Evolutionary conservation across 2,888 invertebrate genomes (phyloP), one percentile per base, ranked within the genome.

Genomic region (Amorpha juglandis): DNA sequence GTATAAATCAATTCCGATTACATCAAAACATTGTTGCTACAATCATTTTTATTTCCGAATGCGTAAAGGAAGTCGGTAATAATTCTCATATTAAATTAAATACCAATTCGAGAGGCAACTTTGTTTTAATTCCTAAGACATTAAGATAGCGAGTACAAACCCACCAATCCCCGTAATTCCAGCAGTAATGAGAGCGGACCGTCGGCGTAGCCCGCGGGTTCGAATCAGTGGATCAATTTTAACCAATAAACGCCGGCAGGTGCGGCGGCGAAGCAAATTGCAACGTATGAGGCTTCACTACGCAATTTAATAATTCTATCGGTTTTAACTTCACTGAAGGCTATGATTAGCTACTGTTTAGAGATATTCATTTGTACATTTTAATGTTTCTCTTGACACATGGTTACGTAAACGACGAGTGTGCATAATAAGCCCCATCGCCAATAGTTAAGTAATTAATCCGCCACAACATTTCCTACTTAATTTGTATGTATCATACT

Each of bases 331-430:
- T 58, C 58, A 58, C 58, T 19, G 42, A 42, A 11, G 42, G 58
- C 58, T 58, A 19, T 42, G 58, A 42, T 58, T 58, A 58, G 58
- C 58, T 58, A 58, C 58, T 58, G 58, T 58, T 58, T 58, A 42
- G 19, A 8, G 42, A 42, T 58, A 58, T 19, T 42, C 42, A 19
- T 58, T 11, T 4, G 38, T 16, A n/a, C 58, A 11, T 38, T 4
- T 16, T 38, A 38, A 27, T n/a, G 27, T 27, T 55, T 42, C 58
- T 58, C 12, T 38, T 38, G 55, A 58, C 58, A 58, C 38, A 42
- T 58, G 58, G 58, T 58, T 58, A 42, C 42, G 58, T 58, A 58
- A 58, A 42, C 21, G 58, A 58, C 42, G 58, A 38, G 38, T 53
- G 53, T 53, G 33, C 6, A 33, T 53, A 53, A 27, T 33, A 1